phyloP scores from a whole-genome alignment of 2,113 vertebrate genomes.

The Galbula dea region DNA sequence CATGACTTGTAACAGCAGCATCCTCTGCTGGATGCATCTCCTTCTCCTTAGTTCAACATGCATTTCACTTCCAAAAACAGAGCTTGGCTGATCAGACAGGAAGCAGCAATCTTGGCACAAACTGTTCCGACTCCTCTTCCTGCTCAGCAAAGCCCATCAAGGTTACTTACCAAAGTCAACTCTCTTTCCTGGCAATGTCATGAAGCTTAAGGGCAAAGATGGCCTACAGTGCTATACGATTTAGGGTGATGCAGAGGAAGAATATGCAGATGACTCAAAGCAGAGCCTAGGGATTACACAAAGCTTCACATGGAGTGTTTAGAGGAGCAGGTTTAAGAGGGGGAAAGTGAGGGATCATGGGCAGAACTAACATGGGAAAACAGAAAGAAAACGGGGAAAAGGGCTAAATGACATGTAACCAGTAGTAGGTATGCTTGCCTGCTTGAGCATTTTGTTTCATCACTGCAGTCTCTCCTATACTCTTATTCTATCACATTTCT shows the following conservation, averaged over 20 bases:
- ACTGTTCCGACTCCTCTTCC: neutral
- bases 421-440: no score
- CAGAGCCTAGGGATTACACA: neutral
- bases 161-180: neutral
- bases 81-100: neutral
- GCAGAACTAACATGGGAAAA: neutral
- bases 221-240: neutral
- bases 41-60: neutral
- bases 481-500: neutral
- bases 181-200: neutral
- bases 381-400: neutral
- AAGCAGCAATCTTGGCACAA: neutral
- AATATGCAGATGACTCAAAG: neutral
- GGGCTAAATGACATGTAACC: neutral
- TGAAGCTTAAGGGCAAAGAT: neutral
- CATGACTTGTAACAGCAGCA: neutral
- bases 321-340: neutral
- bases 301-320: neutral
- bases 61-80: neutral
- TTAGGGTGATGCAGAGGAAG: neutral
- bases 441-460: neutral
- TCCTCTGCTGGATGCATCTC: neutral
- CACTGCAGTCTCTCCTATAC: neutral
- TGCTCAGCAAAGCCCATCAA: neutral
- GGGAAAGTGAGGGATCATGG: neutral